Conservation (phyloP, 2,113 vertebrate species). For the Prolemur simus region DNA sequence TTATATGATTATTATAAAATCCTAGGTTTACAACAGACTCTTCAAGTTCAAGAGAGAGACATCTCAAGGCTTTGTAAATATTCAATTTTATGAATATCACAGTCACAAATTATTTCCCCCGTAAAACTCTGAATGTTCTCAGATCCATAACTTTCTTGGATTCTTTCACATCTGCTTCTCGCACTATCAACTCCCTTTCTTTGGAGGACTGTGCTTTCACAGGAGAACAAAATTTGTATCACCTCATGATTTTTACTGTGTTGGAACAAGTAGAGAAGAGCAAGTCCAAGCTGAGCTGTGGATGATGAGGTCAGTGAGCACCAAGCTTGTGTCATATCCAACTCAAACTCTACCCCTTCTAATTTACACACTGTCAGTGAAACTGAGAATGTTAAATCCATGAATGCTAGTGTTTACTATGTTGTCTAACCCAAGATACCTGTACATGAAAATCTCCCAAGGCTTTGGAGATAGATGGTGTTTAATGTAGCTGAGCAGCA, state of each 20-base stretch:
- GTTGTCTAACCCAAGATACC: background rate
- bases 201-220: background rate
- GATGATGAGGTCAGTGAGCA: background rate
- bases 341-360: background rate
- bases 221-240: background rate
- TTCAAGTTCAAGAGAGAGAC: constrained; percentile 28
- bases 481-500: background rate
- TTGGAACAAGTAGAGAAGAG: background rate
- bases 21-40: background rate
- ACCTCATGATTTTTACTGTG: background rate
- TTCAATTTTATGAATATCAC: constrained; percentile 13
- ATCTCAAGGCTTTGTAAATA: constrained; percentile 33
- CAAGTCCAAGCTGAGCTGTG: background rate
- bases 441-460: background rate
- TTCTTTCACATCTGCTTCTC: background rate
- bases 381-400: background rate
- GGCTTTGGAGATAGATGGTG: background rate
- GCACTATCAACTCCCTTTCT: background rate
- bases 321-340: background rate
- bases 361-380: background rate
- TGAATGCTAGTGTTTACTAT: background rate
- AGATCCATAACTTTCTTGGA: background rate
- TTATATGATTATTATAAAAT: constrained; percentile 24
- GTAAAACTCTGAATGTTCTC: background rate
- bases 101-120: background rate